phyloP scores from a whole-genome alignment of 2,797 vertebrate genomes.

The Microchirus variegatus region DNA sequence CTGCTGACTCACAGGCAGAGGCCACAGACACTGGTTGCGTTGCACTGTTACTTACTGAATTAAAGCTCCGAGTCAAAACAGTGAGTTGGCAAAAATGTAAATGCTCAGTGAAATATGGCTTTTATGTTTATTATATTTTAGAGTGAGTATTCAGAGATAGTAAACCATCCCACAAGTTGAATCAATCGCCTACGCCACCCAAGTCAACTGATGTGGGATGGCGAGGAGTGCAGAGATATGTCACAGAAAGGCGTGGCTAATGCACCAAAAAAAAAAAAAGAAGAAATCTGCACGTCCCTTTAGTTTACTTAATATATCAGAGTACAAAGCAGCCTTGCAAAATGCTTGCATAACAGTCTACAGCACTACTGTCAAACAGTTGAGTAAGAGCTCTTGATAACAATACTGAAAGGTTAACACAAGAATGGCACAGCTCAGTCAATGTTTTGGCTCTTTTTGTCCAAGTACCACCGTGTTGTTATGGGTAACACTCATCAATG shows the following conservation, averaged over 20 bases:
- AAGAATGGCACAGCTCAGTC: conserved; percentile 13
- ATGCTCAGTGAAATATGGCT: background rate
- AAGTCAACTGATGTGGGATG: conserved; percentile 29
- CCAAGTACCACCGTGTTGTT: conserved; percentile 19
- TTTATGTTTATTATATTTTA: conserved; percentile 14
- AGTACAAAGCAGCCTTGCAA: conserved; percentile 37
- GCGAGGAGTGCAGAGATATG: conserved; percentile 8
- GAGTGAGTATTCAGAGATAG: background rate
- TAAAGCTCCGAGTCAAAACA: background rate
- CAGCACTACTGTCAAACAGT: conserved; percentile 21
- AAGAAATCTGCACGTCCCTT: conserved; percentile 18
- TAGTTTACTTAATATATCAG: conserved; percentile 20
- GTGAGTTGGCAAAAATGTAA: conserved; percentile 40
- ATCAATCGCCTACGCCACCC: background rate
- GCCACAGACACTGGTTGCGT: background rate
- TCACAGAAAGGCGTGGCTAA: conserved; percentile 58
- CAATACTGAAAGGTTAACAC: conserved; percentile 4
- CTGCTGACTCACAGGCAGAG: background rate
- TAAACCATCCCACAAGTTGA: background rate
- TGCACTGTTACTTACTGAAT: conserved; percentile 17
- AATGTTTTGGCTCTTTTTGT: conserved; percentile 43
- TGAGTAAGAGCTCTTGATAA: conserved; percentile 18
- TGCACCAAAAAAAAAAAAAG: conserved; percentile 39
- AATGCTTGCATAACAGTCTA: conserved; percentile 36
- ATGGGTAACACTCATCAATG: conserved; percentile 4